Conservation (phyloP, 2,888 invertebrate genomes). For the Rotaria macrura region DNA sequence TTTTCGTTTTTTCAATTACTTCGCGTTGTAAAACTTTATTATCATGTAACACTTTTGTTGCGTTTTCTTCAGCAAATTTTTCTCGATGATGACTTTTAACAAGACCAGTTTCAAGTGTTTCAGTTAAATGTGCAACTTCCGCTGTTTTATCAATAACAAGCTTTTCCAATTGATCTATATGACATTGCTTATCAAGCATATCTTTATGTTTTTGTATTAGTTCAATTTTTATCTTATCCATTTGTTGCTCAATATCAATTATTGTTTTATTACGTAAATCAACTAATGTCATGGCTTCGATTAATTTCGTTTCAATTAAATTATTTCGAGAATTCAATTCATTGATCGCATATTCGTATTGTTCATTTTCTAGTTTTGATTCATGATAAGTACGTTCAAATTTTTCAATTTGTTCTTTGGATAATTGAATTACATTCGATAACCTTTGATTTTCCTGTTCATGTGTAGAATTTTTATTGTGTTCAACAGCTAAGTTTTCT, state of each 20-base stretch:
- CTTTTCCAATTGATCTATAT: neutral
- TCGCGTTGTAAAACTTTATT: neutral
- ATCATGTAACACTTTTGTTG: neutral
- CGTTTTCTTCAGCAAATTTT: neutral
- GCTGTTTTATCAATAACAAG: neutral
- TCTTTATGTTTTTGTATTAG: neutral
- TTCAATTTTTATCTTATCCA: neutral
- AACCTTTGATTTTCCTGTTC: neutral
- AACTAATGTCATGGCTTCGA: neutral
- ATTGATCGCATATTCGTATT: neutral
- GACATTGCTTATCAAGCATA: neutral
- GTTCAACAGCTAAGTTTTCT: neutral
- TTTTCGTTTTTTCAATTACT: too few relatives aligned
- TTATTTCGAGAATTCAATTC: neutral
- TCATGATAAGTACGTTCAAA: neutral
- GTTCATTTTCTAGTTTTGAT: neutral
- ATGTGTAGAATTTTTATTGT: neutral
- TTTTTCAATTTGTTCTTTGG: neutral
- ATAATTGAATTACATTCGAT: neutral
- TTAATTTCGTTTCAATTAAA: neutral
- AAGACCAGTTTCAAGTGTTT: neutral
- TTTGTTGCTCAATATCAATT: neutral
- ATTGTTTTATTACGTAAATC: neutral
- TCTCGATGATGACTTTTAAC: conserved; percentile 8
- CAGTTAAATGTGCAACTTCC: neutral